Evolutionary conservation across 2,888 invertebrate species (phyloP), one percentile per base, ranked within the genome.

Genomic region (Cosmia trapezina): DNA sequence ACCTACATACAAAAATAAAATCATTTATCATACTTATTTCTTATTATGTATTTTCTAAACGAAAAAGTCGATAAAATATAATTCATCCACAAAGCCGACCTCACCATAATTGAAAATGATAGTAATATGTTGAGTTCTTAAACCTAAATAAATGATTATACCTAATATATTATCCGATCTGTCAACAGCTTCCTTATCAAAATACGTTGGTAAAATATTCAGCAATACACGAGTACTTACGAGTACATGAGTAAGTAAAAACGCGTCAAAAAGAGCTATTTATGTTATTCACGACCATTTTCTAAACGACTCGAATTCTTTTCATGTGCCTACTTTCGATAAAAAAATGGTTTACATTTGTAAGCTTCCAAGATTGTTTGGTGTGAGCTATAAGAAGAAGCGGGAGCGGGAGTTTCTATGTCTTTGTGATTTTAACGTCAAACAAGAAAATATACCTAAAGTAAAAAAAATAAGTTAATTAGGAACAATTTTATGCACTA

Each of bases 321-420:
- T 87, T 83, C 83, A 84, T 82, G 81, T 78, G 79, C 81, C 83
- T 80, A 83, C 86, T 87, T 87, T 87, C 86, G 83, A 88, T 88
- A 87, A 87, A 88, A 37, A 88, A 88, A 85, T 87, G 87, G 77
- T 88, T 80, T 82, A 81, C 87, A 88, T 88, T 87, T 88, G 88
- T 86, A 87, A 84, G 86, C 86, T 84, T 85, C 69, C 68, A 77
- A 67, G 60, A 60, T 70, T 49, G 72, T 28, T 45, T 70, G 76
- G 73, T 51, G 7, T 63, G 37, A 65, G 53, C 37, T 3, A 72
- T 22, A 60, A 59, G 78, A 43, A 62, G 45, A 8, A 75, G 85
- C 84, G 83, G 51, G 19, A 65, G 67, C 61, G 61, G 14, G 2
- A n/a, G 45, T 8, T 0, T 19, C 11, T 45, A 22, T 5, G n/a